Conservation (phyloP, 2,113 vertebrate species). For the Myotis brandtii region DNA sequence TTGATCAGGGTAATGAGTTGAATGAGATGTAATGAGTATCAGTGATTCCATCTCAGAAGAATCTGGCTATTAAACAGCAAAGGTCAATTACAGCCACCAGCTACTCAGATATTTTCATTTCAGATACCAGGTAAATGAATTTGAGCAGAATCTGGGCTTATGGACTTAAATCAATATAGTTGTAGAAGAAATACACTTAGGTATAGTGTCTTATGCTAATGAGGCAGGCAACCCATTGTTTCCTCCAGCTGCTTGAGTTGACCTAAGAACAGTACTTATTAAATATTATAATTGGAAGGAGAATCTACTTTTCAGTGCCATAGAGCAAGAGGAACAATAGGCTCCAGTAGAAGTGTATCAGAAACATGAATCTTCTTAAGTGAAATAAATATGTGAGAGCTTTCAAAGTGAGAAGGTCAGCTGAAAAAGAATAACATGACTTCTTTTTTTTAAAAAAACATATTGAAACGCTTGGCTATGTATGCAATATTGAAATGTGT, state of each 20-base stretch:
- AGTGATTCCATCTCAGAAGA: neutral
- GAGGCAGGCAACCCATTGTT: neutral
- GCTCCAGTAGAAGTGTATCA: neutral
- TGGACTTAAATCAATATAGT: neutral
- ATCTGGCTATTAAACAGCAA: neutral
- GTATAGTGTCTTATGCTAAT: neutral
- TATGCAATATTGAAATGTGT: neutral
- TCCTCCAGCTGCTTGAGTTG: neutral
- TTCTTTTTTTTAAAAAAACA: neutral
- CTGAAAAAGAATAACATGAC: neutral
- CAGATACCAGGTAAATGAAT: neutral
- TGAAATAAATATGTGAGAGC: neutral
- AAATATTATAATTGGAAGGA: neutral
- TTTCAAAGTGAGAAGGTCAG: neutral
- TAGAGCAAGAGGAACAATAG: neutral
- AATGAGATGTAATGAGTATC: neutral
- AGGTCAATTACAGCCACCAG: conserved; percentile 13
- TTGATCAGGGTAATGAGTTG: conserved; percentile 24
- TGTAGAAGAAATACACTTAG: neutral
- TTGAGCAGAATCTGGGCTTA: neutral
- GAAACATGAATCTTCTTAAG: neutral
- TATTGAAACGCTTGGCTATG: neutral
- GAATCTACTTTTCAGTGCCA: neutral
- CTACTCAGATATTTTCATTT: conserved; percentile 7
- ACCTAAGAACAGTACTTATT: neutral